Conservation (phyloP, 2,113 vertebrate genomes). For the Craseonycteris thonglongyai region DNA sequence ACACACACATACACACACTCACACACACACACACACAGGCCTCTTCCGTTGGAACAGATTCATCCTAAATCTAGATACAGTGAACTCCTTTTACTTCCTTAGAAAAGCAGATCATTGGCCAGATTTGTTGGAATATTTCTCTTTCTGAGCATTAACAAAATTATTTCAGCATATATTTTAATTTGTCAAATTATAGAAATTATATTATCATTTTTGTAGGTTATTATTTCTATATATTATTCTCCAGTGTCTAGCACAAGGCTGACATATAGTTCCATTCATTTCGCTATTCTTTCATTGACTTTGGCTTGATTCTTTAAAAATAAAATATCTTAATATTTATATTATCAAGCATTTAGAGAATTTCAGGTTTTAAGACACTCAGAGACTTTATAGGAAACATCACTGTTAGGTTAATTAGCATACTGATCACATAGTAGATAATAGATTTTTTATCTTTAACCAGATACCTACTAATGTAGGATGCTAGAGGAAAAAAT, state of each 20-base stretch:
- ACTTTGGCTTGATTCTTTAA: background rate
- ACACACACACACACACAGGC: constrained; percentile 45
- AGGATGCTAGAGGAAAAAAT: background rate
- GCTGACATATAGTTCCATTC: background rate
- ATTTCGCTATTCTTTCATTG: background rate
- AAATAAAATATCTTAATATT: constrained; percentile 32
- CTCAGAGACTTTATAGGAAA: background rate
- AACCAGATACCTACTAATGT: background rate
- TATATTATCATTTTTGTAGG: background rate
- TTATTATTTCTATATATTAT: background rate
- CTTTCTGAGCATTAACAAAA: constrained; percentile 47
- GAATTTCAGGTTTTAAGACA: constrained; percentile 6
- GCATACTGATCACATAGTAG: background rate
- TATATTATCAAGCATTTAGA: background rate
- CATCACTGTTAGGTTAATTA: background rate
- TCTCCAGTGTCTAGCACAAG: background rate
- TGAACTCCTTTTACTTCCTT: constrained; percentile 51
- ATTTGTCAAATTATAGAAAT: background rate
- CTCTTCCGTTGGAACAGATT: constrained; percentile 45
- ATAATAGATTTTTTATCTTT: background rate
- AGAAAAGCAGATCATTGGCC: constrained; percentile 47
- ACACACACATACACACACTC: background rate
- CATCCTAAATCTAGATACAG: constrained; percentile 59
- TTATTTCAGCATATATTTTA: constrained; percentile 34
- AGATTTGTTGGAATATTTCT: constrained; percentile 42